Base-by-base conservation (phyloP, 2,797 vertebrate genomes). In the Morus bassanus region DNA sequence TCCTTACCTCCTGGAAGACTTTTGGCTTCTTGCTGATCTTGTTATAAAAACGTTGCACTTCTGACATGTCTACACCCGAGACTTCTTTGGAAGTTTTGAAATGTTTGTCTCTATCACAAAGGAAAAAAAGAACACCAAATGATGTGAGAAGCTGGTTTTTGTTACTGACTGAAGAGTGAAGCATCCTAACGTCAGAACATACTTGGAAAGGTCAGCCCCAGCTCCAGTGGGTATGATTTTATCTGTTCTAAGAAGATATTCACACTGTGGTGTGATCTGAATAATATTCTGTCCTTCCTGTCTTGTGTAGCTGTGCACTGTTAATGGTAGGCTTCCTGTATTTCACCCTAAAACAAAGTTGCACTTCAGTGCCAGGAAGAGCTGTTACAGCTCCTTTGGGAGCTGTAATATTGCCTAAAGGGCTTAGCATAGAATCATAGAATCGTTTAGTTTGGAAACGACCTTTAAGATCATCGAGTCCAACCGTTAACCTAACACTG, bases 61-160 rank as follows among this genome's bases (percentile, higher is more conserved):
- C 35, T 37, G 82, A 65, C 25, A 97, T 43, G 84, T 97, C 89
- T 54, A 97, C 3, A 3, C 92, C 96, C 1, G 72, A 92, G 50
- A 48, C 25, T 53, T 95, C 84, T 79, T 68, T 92, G 56, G 92
- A 96, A 67, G 93, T 96, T 91, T 61, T 96, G 91, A 97, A 96
- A 74, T 95, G 94, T 85, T 94, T 88, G 60, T 91, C 96, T 54
- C 96, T 96, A 35, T 35, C 28, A 54, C 22, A 89, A 93, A 39
- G 35, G 48, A 11, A 70, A 74, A 31, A 68, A 48, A 68, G 16
- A 65, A 24, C 15, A 73, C 4, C 10, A 53, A 68, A 54, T 54
- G 14, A 69, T 35, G 53, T 7, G 54, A 88, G 48, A 53, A 61
- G 35, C 54, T 74, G 23, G 0, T 13, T 43, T 91, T 92, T 88